Base-by-base conservation (phyloP, 2,113 vertebrate species). In the Parus major region DNA sequence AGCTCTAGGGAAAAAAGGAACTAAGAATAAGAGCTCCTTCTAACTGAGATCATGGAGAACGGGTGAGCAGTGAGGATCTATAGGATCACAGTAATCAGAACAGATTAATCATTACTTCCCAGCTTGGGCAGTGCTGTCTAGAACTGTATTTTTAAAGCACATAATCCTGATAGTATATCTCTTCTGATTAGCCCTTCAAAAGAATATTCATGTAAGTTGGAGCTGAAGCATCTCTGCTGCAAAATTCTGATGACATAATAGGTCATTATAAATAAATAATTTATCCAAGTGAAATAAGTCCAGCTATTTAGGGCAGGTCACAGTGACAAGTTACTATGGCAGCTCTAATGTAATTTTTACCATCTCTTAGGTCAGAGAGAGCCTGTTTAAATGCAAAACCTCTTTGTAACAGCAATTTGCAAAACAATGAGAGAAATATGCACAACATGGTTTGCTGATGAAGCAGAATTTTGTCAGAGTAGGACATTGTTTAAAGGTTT, bases 181-280 rank as follows among this genome's bases (percentile, higher is more conserved):
- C 82, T 94, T 82, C 65, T 87, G 66, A 96, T 76, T 85, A 92
- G 53, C 61, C 82, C n/a, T 91, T 94, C 90, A 85, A 90, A 93
- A 82, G 86, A 80, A 68, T 76, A 72, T 60, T 82, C 61, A 60
- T 65, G 19, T 53, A 65, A 69, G 9, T 7, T 69, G 78, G 61
- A 87, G 49, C 55, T 79, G 39, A 73, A 90, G 46, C 49, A 72
- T 76, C 53, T 79, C 77, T 85, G 81, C 77, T 91, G 73, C 75
- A 89, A 49, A 56, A 64, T 71, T 76, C 50, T 80, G 82, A 87
- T 68, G 87, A 82, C 42, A 77, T 50, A 64, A 70, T 35, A 71
- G 24, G 21, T 85, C 3, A 1, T 93, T 79, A 83, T 82, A 83
- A 94, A 92, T 80, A 83, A 15, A 47, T 81, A 35, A 93, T 82